Percentiles rank a stretch among this genome's conserved stretches.
Conservation (phyloP, 2,888 invertebrate genomes). For the Ichneumon xanthorius region DNA sequence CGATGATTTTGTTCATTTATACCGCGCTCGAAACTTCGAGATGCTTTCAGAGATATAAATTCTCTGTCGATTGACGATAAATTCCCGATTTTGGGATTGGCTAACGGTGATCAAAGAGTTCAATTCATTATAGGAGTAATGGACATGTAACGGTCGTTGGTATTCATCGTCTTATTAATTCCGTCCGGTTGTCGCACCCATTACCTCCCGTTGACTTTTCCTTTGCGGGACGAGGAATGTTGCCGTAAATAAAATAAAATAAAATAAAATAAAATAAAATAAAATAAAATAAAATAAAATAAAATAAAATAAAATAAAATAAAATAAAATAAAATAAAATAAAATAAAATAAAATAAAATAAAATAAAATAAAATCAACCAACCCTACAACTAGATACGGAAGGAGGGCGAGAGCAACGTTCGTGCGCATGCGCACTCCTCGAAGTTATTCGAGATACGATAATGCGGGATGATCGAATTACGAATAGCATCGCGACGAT, state of each 20-base stretch:
- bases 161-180: not conserved
- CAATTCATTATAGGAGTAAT: not conserved
- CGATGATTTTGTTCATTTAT: conserved; percentile 28
- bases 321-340: not conserved
- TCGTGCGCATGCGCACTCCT: not conserved
- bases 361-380: not conserved
- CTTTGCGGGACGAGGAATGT: not conserved
- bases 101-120: not conserved
- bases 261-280: not conserved
- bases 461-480: conserved; percentile 50
- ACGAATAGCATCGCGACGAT: conserved; percentile 28
- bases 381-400: not conserved
- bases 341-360: not conserved
- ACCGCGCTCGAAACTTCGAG: conserved; percentile 22
- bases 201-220: not conserved
- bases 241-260: not conserved
- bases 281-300: not conserved
- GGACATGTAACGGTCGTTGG: not conserved
- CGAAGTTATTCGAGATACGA: conserved; percentile 31
- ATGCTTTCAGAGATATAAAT: conserved; percentile 16
- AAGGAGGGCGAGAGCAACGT: not conserved
- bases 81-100: not conserved
- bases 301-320: not conserved
- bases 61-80: not conserved
- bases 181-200: not conserved